A percentile compares a stretch with the other conserved stretches of the same genome.
Evolutionary conservation across 2,113 vertebrate species (phyloP).

Genomic region (Notiomystis cincta): DNA sequence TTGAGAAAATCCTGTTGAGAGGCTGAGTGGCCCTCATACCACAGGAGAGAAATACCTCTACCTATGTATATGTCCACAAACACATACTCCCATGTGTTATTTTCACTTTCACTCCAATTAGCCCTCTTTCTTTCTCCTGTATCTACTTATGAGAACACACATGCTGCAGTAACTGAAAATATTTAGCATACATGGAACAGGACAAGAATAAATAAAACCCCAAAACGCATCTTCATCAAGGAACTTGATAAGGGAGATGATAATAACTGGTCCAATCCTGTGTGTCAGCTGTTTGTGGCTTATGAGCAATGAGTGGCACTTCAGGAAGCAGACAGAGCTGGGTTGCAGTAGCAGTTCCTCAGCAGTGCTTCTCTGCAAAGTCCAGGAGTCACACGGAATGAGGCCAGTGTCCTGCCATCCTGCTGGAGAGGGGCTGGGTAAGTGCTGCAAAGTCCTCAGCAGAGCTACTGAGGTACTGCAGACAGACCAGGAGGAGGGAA

Average conservation of each 20-base stretch:
- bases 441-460: neutral
- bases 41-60: neutral
- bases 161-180: neutral
- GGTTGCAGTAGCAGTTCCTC: neutral
- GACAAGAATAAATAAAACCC: neutral
- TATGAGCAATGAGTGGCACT: neutral
- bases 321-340: neutral
- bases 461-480: neutral
- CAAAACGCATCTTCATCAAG: neutral
- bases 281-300: neutral
- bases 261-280: no score
- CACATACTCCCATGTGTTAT: accelerated
- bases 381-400: accelerated
- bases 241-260: no score
- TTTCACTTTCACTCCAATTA: neutral
- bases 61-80: neutral
- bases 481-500: neutral
- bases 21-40: neutral
- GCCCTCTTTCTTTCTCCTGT: neutral
- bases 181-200: neutral
- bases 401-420: accelerated
- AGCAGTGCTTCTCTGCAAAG: neutral
- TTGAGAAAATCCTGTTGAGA: neutral
- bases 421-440: neutral
- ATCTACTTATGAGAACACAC: neutral